A percentile compares a stretch with the other conserved stretches of the same genome.
Evolutionary conservation across 1,140 invertebrate genomes (phyloP).

Genomic region (Battus philenor): DNA sequence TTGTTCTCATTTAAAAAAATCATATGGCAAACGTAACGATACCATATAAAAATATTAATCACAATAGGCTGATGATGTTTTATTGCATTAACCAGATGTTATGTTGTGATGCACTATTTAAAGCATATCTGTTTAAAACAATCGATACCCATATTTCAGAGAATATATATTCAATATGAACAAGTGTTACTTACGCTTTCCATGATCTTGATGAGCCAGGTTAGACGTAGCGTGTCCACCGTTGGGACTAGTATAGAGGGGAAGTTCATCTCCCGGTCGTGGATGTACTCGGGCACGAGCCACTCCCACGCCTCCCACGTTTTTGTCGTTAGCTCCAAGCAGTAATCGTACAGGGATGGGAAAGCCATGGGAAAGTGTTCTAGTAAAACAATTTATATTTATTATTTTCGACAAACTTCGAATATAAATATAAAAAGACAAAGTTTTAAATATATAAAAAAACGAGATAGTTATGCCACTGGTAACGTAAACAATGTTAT

Average conservation of each 20-base stretch:
- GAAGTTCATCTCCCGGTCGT: conserved; percentile 83
- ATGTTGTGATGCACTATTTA: too few relatives aligned
- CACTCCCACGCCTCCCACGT: conserved; percentile 92
- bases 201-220: conserved; percentile 88
- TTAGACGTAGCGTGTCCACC: conserved; percentile 87
- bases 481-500: not conserved
- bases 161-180: too few relatives aligned
- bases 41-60: too few relatives aligned
- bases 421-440: not conserved
- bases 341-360: conserved; percentile 88
- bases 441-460: not conserved
- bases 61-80: too few relatives aligned
- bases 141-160: too few relatives aligned
- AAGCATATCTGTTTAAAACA: too few relatives aligned
- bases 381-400: too few relatives aligned
- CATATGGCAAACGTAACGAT: too few relatives aligned
- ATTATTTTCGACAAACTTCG: too few relatives aligned
- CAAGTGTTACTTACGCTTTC: conserved; percentile 79
- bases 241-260: conserved; percentile 93
- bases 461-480: not conserved
- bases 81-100: too few relatives aligned
- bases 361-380: conserved; percentile 82
- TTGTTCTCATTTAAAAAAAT: too few relatives aligned
- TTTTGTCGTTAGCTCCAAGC: conserved; percentile 81
- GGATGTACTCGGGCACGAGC: conserved; percentile 84